Conservation (phyloP, 1,140 invertebrate genomes). For the Solenopsis fugax region DNA sequence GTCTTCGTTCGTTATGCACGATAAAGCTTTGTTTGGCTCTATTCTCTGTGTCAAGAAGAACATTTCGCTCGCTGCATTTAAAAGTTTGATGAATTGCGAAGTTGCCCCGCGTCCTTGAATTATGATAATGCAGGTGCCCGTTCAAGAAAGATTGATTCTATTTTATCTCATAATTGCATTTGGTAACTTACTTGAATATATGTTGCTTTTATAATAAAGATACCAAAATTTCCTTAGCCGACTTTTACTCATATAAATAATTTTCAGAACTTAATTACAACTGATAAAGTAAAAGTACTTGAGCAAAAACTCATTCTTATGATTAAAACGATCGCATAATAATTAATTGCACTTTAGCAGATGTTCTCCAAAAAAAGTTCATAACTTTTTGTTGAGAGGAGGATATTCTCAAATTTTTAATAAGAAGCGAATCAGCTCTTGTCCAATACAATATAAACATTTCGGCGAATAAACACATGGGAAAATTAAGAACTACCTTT, state of each 20-base stretch:
- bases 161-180: slow-evolving; percentile 1
- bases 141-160: not conserved
- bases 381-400: not conserved
- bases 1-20: slow-evolving; percentile 50
- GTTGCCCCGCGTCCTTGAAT: slow-evolving; percentile 16
- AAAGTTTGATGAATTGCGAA: slow-evolving; percentile 46
- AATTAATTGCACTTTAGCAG: not conserved
- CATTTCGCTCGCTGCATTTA: slow-evolving; percentile 14
- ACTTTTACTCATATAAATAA: not conserved
- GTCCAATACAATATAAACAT: not conserved
- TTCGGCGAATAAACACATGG: not conserved
- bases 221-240: not conserved
- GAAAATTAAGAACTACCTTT: slow-evolving; percentile 15
- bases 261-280: slow-evolving; percentile 8
- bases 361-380: not conserved
- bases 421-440: not conserved
- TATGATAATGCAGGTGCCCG: not conserved
- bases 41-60: slow-evolving; percentile 28
- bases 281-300: not conserved
- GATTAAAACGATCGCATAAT: not conserved
- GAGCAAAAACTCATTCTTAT: not conserved
- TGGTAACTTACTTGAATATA: not conserved
- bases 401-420: not conserved
- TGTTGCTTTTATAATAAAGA: not conserved
- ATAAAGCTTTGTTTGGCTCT: slow-evolving; percentile 41